Base-by-base conservation (phyloP, 2,888 invertebrate species). In the Toxonevra muliebris region DNA sequence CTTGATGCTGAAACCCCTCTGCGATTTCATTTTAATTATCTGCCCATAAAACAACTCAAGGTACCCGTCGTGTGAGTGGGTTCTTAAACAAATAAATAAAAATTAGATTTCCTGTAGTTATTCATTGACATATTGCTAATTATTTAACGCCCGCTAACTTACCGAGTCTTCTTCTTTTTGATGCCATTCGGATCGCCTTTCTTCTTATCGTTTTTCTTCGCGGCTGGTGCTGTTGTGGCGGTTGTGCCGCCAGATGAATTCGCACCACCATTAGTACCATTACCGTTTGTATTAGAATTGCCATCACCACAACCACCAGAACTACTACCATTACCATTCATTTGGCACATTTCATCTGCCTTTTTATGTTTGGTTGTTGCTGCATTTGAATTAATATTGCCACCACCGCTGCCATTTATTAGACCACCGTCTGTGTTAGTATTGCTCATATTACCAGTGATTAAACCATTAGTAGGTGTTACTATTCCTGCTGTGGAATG, bases 111-210 rank as follows among this genome's bases (percentile, higher is more conserved):
- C 80, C 79, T 75, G 77, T 78, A 75, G 79, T 77, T 76, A 76
- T 73, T 73, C 13, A 15, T 52, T 13, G 8, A n/a, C 41, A 15
- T 43, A 17, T 1, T 42, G 20, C 53, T 19, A 55, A 50, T 19
- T 43, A 58, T 43, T 61, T 19, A 19, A 12, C 20, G 42, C 30
- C 53, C 48, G 11, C 20, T 60, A 13, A 79, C 84, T 82, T 84
- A 95, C 95, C 95, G 93, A 65, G 95, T 95, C 87, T 95, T 95
- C 86, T 95, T 95, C 87, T 95, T 95, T 84, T 95, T 95, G 48
- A 94, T 93, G 59, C 93, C 93, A 82, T 93, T 94, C 77, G 92
- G 93, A 82, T 93, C 93, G 76, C 88, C 89, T 84, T 94, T 94
- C 85, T 95, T 93, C 84, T 92, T 92, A 65, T 90, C 92, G 79